Base-by-base conservation (phyloP, 1,140 invertebrate species). In the Solenopsis fugax region DNA sequence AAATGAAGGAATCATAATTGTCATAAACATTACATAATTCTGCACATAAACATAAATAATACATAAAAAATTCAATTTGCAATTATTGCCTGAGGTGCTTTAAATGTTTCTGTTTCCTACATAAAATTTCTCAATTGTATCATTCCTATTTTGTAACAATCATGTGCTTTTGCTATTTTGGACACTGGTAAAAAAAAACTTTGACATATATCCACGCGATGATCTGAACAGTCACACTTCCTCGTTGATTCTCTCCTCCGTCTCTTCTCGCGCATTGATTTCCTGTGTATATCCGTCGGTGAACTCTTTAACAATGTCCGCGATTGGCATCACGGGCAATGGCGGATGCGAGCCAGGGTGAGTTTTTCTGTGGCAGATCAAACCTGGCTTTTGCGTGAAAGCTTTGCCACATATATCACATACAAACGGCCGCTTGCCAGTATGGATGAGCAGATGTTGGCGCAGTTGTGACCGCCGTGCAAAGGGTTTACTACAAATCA, bases 381-480 rank as follows among this genome's bases (percentile, higher is more conserved):
- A 86, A 0, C 95, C 95, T 0, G 94, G 93, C 67, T 95, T 95
- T 60, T 95, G 95, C 0, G 95, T 95, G 86, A 96, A 96, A 1
- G 93, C 93, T 73, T 96, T 96, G 1, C 95, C 95, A 71, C 96
- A 96, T 13, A 96, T 95, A 45, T 95, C 95, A 82, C 96, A 96
- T 3, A 94, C 91, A 82, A 95, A 96, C 0, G 97, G 97, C 77
- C 97, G 96, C 88, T 97, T 97, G 0, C 97, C 97, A 0, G 97
- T 97, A 91, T 98, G 97, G 7, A 97, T 96, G 16, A 97, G 94
- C 13, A 97, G 92, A 90, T 98, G 97, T 0, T 97, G 97, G 78
- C 97, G 96, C 4, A 97, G 92, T 91, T 97, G 97, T 3, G 96
- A 97, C 4, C 96, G 95, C 81, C 97, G 96, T 24, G 97, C 97